Evolutionary conservation across 2,797 vertebrate species (phyloP), one percentile per base, ranked within the genome.

Genomic region (Holocentrus rufus): DNA sequence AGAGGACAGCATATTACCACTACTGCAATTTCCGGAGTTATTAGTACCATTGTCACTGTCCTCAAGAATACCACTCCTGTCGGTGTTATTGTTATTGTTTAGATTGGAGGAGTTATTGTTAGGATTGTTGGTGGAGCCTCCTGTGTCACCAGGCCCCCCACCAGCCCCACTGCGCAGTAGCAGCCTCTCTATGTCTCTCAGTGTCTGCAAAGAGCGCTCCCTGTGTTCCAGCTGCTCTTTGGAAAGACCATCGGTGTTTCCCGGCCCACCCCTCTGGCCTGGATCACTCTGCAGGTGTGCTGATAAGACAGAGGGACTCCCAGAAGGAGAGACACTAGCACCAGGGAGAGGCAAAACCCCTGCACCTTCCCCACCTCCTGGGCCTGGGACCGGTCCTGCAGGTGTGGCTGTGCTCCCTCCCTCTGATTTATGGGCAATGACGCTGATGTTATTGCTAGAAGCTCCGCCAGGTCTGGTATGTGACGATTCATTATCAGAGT

Each of bases 191-290:
- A 99, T 97, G 90, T 99, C 97, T 72, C 97, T 92, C 65, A 99
- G 93, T 0, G 97, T 99, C 92, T 99, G 98, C 76, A 99, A 89
- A 53, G 97, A 99, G 7, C 97, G 96, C 54, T 99, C 97, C 2
- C 98, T 93, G 79, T 99, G 98, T 81, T 99, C 97, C 76, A 99
- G 92, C 90, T 99, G 98, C 90, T 99, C 97, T 89, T 96, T 98
- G 17, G 98, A 99, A 74, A 99, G 94, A 36, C 95, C 94, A 42
- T 96, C 96, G 0, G 91, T 81, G 83, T 88, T 94, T 61, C 89
- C 89, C 1, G 82, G 78, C 25, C 89, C 94, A 50, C 71, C 76
- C 71, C 86, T 86, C 58, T 85, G 91, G 27, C 75, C 88, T 44
- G 27, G 75, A 39, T 89, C 95, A 83, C 85, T 89, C 92, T 93